A percentile compares a stretch with the other conserved stretches of the same genome.
Conservation (phyloP, 2,888 invertebrate genomes). For the Nomada hirtipes region DNA sequence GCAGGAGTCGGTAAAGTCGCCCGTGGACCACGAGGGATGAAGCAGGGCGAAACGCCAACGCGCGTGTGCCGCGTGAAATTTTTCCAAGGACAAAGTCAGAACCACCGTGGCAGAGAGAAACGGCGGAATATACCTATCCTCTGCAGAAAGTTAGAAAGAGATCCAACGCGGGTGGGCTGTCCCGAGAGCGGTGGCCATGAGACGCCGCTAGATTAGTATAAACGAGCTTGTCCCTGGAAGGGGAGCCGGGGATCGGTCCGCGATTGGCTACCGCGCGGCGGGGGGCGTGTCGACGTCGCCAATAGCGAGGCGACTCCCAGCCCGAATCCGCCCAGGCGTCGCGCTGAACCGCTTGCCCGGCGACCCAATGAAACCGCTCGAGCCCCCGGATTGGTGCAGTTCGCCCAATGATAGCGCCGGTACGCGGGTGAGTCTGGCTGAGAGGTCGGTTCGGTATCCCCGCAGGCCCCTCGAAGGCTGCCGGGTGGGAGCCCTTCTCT, state of each 20-base stretch:
- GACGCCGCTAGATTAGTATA: constrained; percentile 15
- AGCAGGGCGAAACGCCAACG: constrained; percentile 16
- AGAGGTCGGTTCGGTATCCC: constrained; percentile 50
- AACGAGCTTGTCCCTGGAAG: constrained; percentile 13
- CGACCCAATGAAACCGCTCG: constrained; percentile 56
- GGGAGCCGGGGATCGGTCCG: constrained; percentile 1
- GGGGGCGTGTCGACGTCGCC: constrained; percentile 21
- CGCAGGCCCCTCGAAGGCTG: constrained; percentile 53
- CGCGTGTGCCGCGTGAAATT: constrained; percentile 51
- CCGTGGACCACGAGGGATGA: background rate
- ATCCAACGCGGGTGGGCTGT: constrained; percentile 25
- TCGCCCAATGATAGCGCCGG: constrained; percentile 68
- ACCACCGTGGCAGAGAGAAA: background rate
- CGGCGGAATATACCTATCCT: background rate
- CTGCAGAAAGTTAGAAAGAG: background rate
- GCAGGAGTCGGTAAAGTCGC: constrained; percentile 12
- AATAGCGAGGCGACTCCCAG: constrained; percentile 30
- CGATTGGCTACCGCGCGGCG: constrained; percentile 44
- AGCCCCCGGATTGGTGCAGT: constrained; percentile 51
- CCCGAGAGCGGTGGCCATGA: constrained; percentile 51
- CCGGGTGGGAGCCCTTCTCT: constrained; percentile 77
- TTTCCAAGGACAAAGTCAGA: constrained; percentile 36
- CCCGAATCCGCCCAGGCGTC: constrained; percentile 2
- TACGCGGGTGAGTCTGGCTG: constrained; percentile 27
- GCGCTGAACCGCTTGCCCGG: background rate